Percentiles rank a stretch among this genome's conserved stretches.
Conservation (phyloP, 2,113 vertebrate genomes). For the Smithornis capensis region DNA sequence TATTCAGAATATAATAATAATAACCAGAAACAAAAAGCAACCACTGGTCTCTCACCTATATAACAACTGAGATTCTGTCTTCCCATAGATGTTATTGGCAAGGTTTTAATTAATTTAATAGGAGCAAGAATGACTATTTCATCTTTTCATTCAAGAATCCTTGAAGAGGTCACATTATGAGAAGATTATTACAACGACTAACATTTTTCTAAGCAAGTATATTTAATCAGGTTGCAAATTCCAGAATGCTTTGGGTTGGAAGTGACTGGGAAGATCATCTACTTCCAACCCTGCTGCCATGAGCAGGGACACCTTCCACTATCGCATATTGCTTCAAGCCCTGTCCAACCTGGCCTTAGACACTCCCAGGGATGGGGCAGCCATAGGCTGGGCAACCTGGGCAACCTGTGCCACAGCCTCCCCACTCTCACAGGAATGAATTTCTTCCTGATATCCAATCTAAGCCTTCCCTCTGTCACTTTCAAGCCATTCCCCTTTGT, state of each 20-base stretch:
- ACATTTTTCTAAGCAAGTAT: not conserved
- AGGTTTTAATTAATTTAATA: not conserved
- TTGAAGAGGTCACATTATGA: not conserved
- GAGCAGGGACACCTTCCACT: rapidly evolving
- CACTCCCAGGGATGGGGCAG: not conserved
- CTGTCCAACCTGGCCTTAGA: rapidly evolving
- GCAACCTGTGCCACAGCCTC: not conserved
- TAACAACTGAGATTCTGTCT: not conserved
- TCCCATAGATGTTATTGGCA: not conserved
- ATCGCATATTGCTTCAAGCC: rapidly evolving
- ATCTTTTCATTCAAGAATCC: not conserved
- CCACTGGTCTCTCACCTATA: not conserved
- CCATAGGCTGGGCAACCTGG: not conserved
- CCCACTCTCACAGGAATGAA: rapidly evolving
- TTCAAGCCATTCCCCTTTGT: not conserved
- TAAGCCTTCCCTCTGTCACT: rapidly evolving
- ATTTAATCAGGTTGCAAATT: not conserved
- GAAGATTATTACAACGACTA: not conserved
- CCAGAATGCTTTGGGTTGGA: not conserved
- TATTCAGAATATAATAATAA: not conserved
- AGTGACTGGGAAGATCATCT: rapidly evolving
- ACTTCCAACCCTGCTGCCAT: rapidly evolving
- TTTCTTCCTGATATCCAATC: rapidly evolving
- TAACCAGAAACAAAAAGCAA: not conserved
- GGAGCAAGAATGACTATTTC: not conserved